Base-by-base conservation (phyloP, 2,797 vertebrate species). In the Rhabdomys pumilio region DNA sequence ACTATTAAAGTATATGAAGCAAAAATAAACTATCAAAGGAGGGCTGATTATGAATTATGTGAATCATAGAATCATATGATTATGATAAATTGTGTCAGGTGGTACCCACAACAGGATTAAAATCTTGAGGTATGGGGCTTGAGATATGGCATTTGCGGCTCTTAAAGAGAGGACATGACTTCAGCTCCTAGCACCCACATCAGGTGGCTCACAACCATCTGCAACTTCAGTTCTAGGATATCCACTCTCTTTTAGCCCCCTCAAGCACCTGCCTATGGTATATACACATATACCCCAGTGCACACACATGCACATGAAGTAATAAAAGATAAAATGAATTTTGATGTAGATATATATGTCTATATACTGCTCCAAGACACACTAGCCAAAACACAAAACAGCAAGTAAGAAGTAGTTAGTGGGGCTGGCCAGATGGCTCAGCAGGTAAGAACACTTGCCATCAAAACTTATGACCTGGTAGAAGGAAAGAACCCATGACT, bases 311-410 rank as follows among this genome's bases (percentile, higher is more conserved):
- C 24, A 83, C 26, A 34, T 47, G 31, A 29, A 10, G 50, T 19
- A 80, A 80, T 55, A n/a, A 67, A 84, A 65, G 14, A 50, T 91
- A 81, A 65, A 90, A 93, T 75, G 12, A 55, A 31, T 61, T 41
- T 61, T 75, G 14, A 38, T 29, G 17, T 22, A 44, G 41, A 63
- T 57, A 41, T 90, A 26, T 57, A 59, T n/a, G 38, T 83, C n/a
- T 29, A 14, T 17, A 79, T 55, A n/a, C 47, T 29, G 55, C 26
- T 87, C 31, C 20, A 90, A 84, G 76, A 90, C 15, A 87, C 12
- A 12, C 50, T 65, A 61, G 94, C 24, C 9, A 53, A 96, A 93
- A 89, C 63, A 87, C 6, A 90, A 75, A 89, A 80, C n/a, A 19
- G 38, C 69, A 24, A 93, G 22, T 55, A 76, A 94, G 89, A 44